Percentiles rank a stretch among this genome's conserved stretches.
These are phyloP conservation scores for Phasia obesa DNA, from an alignment of 2,888 invertebrate genomes.

Conservation along the genomic window DNA sequence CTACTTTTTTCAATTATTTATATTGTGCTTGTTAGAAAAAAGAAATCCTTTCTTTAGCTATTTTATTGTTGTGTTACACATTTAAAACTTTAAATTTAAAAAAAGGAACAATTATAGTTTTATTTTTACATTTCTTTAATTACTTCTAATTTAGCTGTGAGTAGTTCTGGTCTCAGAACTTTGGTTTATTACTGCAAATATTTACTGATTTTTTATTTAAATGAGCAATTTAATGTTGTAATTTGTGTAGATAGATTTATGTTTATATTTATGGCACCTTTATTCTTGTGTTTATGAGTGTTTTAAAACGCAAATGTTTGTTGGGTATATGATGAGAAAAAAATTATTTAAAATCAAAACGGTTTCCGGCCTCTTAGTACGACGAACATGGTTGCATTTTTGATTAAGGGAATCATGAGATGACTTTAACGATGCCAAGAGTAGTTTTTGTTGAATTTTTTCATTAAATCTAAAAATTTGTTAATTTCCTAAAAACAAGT, in stretches of 20 bases:
- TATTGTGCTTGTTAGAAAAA: conserved; percentile 63
- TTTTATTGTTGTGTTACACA: conserved; percentile 38
- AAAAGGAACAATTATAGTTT: conserved; percentile 70
- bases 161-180: conserved; percentile 15
- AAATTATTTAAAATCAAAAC: too few species aligned
- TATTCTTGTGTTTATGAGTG: conserved; percentile 28
- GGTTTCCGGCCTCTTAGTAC: neutral
- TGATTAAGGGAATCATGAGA: conserved; percentile 6
- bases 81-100: conserved; percentile 51
- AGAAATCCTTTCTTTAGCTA: conserved; percentile 37
- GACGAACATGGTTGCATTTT: conserved; percentile 31
- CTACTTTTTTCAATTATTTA: conserved; percentile 25
- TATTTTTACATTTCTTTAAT: conserved; percentile 38
- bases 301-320: conserved; percentile 24
- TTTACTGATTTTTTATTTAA: conserved; percentile 32
- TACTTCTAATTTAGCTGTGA: conserved; percentile 66
- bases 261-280: conserved; percentile 66
- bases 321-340: conserved; percentile 2
- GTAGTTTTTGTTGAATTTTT: conserved; percentile 11
- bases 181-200: conserved; percentile 19
- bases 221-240: conserved; percentile 47
- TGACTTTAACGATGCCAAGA: conserved; percentile 39
- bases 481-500: conserved; percentile 69
- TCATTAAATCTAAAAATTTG: conserved; percentile 63
- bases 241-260: conserved; percentile 64